phyloP scores from a whole-genome alignment of 2,888 invertebrate genomes.

The Leucophora obtusa region DNA sequence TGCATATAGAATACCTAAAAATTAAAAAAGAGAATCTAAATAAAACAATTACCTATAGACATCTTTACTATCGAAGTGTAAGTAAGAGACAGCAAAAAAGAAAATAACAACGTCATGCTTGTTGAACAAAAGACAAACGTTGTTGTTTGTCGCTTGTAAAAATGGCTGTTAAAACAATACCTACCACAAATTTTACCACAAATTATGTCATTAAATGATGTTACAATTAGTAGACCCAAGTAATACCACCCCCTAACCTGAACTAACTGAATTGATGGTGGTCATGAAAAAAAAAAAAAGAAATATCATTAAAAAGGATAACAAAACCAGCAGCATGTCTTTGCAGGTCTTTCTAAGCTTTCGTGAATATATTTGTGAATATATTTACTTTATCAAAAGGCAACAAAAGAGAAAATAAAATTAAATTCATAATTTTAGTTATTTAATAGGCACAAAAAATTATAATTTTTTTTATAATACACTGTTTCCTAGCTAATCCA shows the following conservation, averaged over 20 bases:
- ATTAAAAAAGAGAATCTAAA: not conserved
- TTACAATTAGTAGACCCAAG: conserved; percentile 54
- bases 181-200: conserved; percentile 59
- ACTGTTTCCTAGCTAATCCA: no score
- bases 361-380: no score
- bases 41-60: conserved; percentile 26
- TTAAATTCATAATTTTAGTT: not conserved
- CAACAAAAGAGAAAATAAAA: not conserved
- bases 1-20: not conserved
- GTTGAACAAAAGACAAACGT: conserved; percentile 44
- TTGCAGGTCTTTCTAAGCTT: not conserved
- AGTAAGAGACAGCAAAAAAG: not conserved
- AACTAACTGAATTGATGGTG: not conserved
- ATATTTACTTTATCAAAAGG: not conserved
- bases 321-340: conserved; percentile 10
- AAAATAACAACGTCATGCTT: not conserved
- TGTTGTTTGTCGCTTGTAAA: conserved; percentile 16
- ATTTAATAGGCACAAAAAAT: not conserved
- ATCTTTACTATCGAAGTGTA: conserved; percentile 8
- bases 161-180: conserved; percentile 39
- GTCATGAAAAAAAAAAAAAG: conserved; percentile 1
- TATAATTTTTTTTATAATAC: no score
- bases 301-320: not conserved
- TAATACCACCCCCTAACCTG: not conserved
- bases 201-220: conserved; percentile 63